Evolutionary conservation across 2,888 invertebrate species (phyloP).

Genomic region (Harmothoe impar): DNA sequence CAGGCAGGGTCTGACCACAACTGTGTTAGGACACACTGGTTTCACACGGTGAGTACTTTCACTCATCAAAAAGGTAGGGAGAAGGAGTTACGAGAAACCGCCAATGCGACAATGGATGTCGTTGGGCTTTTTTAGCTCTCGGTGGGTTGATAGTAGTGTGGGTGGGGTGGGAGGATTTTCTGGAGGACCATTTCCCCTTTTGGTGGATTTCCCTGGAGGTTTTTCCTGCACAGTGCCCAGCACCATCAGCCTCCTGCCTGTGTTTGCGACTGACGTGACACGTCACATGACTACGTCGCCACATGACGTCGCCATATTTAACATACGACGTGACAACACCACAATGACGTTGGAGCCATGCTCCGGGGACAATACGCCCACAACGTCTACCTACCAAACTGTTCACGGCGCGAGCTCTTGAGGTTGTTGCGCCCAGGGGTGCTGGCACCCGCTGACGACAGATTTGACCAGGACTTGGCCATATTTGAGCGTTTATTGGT

Average conservation of each 20-base stretch:
- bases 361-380: background rate
- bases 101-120: too few relatives aligned
- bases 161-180: too few relatives aligned
- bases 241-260: slow-evolving; percentile 44
- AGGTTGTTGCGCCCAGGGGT: slow-evolving; percentile 36
- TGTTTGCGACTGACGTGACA: background rate
- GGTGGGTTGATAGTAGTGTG: background rate
- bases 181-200: too few relatives aligned
- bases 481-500: slow-evolving; percentile 48
- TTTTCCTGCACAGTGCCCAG: background rate
- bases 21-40: background rate
- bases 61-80: background rate
- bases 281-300: slow-evolving; percentile 30
- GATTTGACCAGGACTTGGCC: slow-evolving; percentile 63
- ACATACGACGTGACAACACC: slow-evolving; percentile 12
- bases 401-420: slow-evolving; percentile 8
- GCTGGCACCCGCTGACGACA: slow-evolving; percentile 32
- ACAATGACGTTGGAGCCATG: background rate
- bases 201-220: too few relatives aligned
- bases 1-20: slow-evolving; percentile 21
- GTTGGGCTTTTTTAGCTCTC: background rate
- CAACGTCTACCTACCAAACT: slow-evolving; percentile 58
- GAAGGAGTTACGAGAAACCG: background rate
- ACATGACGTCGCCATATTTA: background rate
- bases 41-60: background rate